These are phyloP conservation scores for Lucilia cuprina DNA, from an alignment of 1,140 invertebrate species.

Conservation along the genomic window DNA sequence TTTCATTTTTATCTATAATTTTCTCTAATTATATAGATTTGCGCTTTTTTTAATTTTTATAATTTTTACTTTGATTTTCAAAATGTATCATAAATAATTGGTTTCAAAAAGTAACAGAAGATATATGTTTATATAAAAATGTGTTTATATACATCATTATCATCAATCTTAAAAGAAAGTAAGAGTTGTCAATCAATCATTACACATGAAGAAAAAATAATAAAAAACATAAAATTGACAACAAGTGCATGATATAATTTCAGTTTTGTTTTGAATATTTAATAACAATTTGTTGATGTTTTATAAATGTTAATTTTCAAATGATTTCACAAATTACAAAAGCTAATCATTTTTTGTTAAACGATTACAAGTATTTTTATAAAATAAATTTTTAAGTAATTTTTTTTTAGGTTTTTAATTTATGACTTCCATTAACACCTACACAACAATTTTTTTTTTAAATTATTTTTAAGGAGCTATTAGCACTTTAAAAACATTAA, in stretches of 20 bases:
- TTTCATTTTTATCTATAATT: background rate
- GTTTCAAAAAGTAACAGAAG: background rate
- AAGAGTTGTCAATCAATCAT: slow-evolving; percentile 19
- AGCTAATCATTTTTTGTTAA: background rate
- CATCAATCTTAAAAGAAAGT: slow-evolving; percentile 12
- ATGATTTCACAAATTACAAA: background rate
- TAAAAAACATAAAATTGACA: background rate
- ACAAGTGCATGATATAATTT: slow-evolving; percentile 5
- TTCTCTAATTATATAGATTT: background rate
- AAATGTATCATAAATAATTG: background rate
- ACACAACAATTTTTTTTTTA: too few relatives aligned
- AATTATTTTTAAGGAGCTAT: too few relatives aligned
- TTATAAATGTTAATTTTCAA: background rate
- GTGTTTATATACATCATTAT: slow-evolving; percentile 3
- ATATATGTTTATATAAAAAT: background rate
- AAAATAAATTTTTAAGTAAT: too few relatives aligned
- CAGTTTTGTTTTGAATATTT: background rate
- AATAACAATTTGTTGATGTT: too few relatives aligned
- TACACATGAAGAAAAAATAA: background rate
- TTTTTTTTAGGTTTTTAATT: too few relatives aligned
- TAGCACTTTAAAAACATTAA: too few relatives aligned
- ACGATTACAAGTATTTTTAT: too few relatives aligned
- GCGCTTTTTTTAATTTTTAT: background rate
- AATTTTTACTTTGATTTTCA: background rate
- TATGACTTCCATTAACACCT: too few relatives aligned